Evolutionary conservation across 2,113 vertebrate species (phyloP), one percentile per base, ranked within the genome.

Genomic region (Salvator merianae): DNA sequence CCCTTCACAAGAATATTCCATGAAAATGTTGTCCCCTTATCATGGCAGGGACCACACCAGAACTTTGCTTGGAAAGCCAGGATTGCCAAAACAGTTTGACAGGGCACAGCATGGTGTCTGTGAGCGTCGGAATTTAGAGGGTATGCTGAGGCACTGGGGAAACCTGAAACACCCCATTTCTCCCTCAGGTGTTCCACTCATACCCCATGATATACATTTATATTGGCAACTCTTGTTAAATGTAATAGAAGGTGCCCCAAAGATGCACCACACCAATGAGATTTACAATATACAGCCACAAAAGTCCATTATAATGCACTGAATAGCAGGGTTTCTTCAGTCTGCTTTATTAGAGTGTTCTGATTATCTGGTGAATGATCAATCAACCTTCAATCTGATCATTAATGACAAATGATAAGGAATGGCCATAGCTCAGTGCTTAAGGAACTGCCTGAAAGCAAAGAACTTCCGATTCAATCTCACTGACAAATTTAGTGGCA

Each of bases 51-150:
- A 66, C 36, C 66, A 82, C 32, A 90, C 89, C 77, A 81, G 77
- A 89, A 84, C 87, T 88, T 86, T 30, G 0, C 81, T 73, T 91
- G 78, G 80, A 82, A 59, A 93, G 88, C 86, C 1, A 5, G 85
- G 86, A 75, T 89, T 85, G 73, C 86, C 84, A 86, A 84, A 77
- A 36, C 38, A 84, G 75, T 86, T 83, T 43, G 68, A 79, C 79
- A 93, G 87, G 81, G n/a, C n/a, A n/a, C n/a, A n/a, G n/a, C n/a
- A n/a, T n/a, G n/a, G n/a, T n/a, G n/a, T n/a, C n/a, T n/a, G n/a
- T n/a, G n/a, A n/a, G n/a, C n/a, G n/a, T n/a, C n/a, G n/a, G n/a
- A n/a, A n/a, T n/a, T n/a, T n/a, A n/a, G n/a, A n/a, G n/a, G n/a
- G n/a, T n/a, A n/a, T n/a, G n/a, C n/a, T n/a, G n/a, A n/a, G n/a